Conservation (phyloP, 2,113 vertebrate species). For the Oophaga pumilio region DNA sequence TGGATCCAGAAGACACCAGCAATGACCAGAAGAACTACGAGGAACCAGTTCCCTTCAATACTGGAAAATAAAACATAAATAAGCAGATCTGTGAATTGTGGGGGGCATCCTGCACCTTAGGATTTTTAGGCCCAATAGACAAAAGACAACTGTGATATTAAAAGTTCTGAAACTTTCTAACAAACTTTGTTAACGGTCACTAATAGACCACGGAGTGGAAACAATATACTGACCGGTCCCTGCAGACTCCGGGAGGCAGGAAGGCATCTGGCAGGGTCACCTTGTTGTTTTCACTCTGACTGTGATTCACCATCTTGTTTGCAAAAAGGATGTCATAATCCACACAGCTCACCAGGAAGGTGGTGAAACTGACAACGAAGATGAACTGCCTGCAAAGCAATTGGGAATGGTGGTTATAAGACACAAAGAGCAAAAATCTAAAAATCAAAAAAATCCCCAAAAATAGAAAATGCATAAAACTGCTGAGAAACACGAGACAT, state of each 20-base stretch:
- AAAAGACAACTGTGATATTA: neutral
- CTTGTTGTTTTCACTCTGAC: slow-evolving; percentile 85
- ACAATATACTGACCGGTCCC: slow-evolving; percentile 76
- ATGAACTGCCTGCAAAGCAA: slow-evolving; percentile 85
- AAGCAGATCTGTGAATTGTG: too few relatives aligned
- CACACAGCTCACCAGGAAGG: slow-evolving; percentile 95
- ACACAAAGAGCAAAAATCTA: neutral
- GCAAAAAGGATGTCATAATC: slow-evolving; percentile 98
- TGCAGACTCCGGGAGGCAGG: slow-evolving; percentile 86
- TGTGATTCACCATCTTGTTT: slow-evolving; percentile 96
- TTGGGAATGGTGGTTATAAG: too few relatives aligned
- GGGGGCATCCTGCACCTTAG: too few relatives aligned
- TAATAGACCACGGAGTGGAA: neutral
- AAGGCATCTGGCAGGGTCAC: slow-evolving; percentile 95
- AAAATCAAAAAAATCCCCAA: neutral
- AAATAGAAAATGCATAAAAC: neutral
- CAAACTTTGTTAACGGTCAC: neutral
- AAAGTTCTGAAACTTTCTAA: neutral
- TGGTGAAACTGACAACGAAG: slow-evolving; percentile 96
- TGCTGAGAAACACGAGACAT: too few relatives aligned
- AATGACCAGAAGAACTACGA: slow-evolving; percentile 89
- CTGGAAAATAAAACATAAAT: slow-evolving; percentile 65
- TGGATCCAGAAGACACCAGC: slow-evolving; percentile 97
- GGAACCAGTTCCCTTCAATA: slow-evolving; percentile 87
- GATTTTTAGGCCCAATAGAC: too few relatives aligned